Evolutionary conservation across 1,140 invertebrate genomes (phyloP).

Genomic region (Drosophila santomea): DNA sequence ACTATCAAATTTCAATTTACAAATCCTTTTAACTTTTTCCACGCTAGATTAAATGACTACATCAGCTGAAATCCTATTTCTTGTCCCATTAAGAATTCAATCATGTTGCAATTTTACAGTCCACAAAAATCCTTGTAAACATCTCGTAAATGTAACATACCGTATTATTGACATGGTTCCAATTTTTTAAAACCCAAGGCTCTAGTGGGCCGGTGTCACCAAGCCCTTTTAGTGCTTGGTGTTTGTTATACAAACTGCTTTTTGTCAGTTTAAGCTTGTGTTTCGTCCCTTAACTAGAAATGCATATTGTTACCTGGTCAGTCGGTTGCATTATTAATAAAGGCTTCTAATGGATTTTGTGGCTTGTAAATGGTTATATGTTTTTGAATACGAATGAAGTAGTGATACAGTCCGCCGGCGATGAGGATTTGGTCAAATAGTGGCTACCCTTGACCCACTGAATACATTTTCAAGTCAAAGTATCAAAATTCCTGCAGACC

Average conservation of each 20-base stretch:
- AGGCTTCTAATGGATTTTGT: slow-evolving; percentile 54
- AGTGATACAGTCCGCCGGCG: slow-evolving; percentile 1
- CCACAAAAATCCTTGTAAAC: slow-evolving; percentile 11
- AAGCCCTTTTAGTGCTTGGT: background rate
- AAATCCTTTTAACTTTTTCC: background rate
- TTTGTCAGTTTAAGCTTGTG: slow-evolving; percentile 9
- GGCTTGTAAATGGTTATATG: slow-evolving; percentile 48
- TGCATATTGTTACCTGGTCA: slow-evolving; percentile 43
- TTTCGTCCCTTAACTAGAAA: slow-evolving; percentile 28
- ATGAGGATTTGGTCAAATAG: slow-evolving; percentile 7
- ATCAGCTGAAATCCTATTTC: background rate
- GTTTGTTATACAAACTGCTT: slow-evolving; percentile 14
- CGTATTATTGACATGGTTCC: slow-evolving; percentile 50
- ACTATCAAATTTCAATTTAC: background rate
- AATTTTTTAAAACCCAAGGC: slow-evolving; percentile 43
- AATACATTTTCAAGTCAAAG: slow-evolving; percentile 3
- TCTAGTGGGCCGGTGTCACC: background rate
- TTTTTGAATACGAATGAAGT: slow-evolving; percentile 11
- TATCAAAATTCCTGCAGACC: background rate
- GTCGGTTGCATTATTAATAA: slow-evolving; percentile 59
- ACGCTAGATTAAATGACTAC: background rate
- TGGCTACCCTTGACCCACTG: background rate
- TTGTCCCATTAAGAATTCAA: slow-evolving; percentile 47
- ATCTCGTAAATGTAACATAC: slow-evolving; percentile 32
- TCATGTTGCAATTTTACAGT: slow-evolving; percentile 32